Evolutionary conservation across 2,113 vertebrate genomes (phyloP), one percentile per base, ranked within the genome.

Genomic region (Corythaeola cristata): DNA sequence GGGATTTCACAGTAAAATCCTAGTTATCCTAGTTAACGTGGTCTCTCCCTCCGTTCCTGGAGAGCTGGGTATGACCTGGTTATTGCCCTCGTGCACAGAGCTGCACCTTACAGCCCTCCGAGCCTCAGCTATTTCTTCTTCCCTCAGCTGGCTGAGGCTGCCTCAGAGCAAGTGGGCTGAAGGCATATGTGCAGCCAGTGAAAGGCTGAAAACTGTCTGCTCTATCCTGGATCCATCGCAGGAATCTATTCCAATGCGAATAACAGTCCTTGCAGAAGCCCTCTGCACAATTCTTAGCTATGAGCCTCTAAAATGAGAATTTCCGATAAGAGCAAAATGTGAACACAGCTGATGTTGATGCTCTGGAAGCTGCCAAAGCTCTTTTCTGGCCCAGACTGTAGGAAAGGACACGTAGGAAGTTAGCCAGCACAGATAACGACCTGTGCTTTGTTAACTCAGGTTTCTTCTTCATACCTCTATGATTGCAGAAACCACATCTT

Each of bases 401-500:
- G 59, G 75, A 88, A 37, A 39, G 39, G 35, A 19, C 11, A 1
- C 22, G 50, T 15, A 41, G 77, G 55, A 64, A 63, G 39, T 13
- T 74, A 12, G 37, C 50, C 58, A 82, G 67, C 30, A 39, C 14
- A 52, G 59, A 24, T 32, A 72, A 39, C 11, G 35, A 50, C 45
- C 23, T 35, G 9, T 72, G 28, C 71, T 68, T 83, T 55, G 27
- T 55, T 93, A 89, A 91, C 33, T 23, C 59, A 27, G 32, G 16
- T 35, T 66, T 50, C 19, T 53, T 44, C n/a, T 89, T 47, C 27
- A 3, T 84, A 32, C 24, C 47, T 90, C 75, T 91, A 5, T 88
- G 63, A 71, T 32, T 76, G 33, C 95, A 98, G 98, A 96, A 66
- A 98, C 94, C 22, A 97, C 64, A 15, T 97, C 98, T 4, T 98